Percentiles rank a stretch among this genome's conserved stretches.
These are phyloP conservation scores for Sanderia malayensis DNA, from an alignment of 30 jellyfish, hydroid and myxozoan species.

Conservation along the genomic window DNA sequence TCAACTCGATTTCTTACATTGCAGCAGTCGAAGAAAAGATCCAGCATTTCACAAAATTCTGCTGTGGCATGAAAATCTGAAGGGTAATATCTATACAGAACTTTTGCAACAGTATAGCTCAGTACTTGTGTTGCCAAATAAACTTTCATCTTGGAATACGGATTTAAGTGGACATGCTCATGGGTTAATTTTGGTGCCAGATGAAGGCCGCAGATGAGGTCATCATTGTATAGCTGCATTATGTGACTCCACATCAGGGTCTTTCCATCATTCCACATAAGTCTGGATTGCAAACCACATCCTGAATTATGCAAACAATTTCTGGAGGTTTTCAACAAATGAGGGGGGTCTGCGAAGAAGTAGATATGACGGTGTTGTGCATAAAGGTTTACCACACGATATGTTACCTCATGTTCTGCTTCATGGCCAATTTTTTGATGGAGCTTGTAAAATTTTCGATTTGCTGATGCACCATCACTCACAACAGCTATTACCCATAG, in stretches of 20 bases:
- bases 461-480: conserved; percentile 69
- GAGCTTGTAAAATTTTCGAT: conserved; percentile 42
- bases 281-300: conserved; percentile 33
- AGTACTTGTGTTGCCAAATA: conserved; percentile 56
- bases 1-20: conserved; percentile 40
- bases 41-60: conserved; percentile 33
- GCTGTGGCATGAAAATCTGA: conserved; percentile 40
- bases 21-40: conserved; percentile 33
- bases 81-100: conserved; percentile 22
- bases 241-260: conserved; percentile 52
- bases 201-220: conserved; percentile 32
- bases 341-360: too few species aligned
- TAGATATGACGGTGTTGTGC: conserved; percentile 41
- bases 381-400: conserved; percentile 40
- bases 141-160: too few species aligned
- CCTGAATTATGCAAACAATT: conserved; percentile 59
- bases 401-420: conserved; percentile 39
- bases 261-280: conserved; percentile 53
- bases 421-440: conserved; percentile 41
- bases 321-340: conserved; percentile 50
- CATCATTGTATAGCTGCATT: conserved; percentile 21
- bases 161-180: conserved; percentile 53
- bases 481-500: conserved; percentile 57
- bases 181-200: conserved; percentile 43
- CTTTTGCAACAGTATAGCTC: conserved; percentile 59